Evolutionary conservation across 2,113 vertebrate species (phyloP).

Genomic region (Propithecus coquereli): DNA sequence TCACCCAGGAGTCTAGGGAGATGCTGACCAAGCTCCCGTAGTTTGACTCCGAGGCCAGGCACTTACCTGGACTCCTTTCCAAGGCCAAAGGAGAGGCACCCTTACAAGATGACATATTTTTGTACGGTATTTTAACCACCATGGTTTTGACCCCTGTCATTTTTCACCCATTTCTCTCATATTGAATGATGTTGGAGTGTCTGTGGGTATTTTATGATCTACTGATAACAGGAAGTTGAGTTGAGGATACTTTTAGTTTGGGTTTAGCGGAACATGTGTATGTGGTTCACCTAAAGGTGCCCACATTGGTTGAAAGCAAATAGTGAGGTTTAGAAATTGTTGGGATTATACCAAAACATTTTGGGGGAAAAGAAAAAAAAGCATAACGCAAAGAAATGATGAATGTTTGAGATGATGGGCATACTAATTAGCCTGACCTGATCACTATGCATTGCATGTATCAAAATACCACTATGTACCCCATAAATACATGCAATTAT

Average conservation of each 20-base stretch:
- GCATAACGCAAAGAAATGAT: not conserved
- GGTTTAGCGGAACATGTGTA: not conserved
- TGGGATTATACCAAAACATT: not conserved
- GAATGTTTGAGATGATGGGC: not conserved
- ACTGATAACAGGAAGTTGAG: not conserved
- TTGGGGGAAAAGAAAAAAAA: not conserved
- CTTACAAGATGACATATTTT: not conserved
- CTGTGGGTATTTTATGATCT: not conserved
- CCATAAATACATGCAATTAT: not conserved
- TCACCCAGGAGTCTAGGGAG: not conserved
- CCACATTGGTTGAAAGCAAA: slow-evolving; percentile 7
- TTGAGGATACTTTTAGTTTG: not conserved
- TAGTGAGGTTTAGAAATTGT: not conserved
- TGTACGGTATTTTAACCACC: not conserved
- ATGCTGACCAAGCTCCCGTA: not conserved
- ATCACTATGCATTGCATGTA: not conserved
- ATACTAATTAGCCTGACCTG: not conserved
- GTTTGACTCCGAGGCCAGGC: not conserved
- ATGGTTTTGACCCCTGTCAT: not conserved
- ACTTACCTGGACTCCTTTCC: not conserved
- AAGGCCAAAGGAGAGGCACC: not conserved
- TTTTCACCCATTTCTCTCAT: not conserved
- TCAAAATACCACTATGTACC: not conserved
- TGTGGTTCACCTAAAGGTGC: slow-evolving; percentile 13
- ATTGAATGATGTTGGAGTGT: not conserved